phyloP scores from a whole-genome alignment of 2,888 invertebrate species.

The Apodemia duryi region DNA sequence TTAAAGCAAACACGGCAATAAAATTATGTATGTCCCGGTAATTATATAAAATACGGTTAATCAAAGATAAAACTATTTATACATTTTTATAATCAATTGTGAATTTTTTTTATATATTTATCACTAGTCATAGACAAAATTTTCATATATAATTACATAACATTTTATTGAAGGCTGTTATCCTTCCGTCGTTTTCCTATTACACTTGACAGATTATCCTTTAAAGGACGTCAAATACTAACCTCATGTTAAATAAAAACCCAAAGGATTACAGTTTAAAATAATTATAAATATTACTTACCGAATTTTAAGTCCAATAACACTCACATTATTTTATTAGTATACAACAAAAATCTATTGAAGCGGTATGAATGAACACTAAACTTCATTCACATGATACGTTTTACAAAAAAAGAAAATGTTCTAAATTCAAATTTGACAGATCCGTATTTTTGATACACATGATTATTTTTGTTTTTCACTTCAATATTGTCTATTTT shows the following conservation, averaged over 20 bases:
- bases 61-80: no score
- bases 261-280: neutral
- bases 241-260: neutral
- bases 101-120: no score
- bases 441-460: conserved; percentile 33
- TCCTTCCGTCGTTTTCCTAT: neutral
- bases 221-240: neutral
- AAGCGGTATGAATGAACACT: conserved; percentile 34
- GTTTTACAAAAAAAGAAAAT: conserved; percentile 34
- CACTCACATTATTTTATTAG: conserved; percentile 1
- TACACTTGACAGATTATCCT: conserved; percentile 2
- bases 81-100: no score
- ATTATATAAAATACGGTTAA: no score
- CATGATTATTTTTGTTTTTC: conserved; percentile 31
- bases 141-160: neutral
- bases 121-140: neutral
- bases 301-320: neutral
- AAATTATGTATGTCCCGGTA: no score
- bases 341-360: neutral
- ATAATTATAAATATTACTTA: neutral
- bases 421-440: conserved; percentile 50
- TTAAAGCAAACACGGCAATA: no score
- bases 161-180: neutral
- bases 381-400: conserved; percentile 43
- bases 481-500: neutral